Conservation (phyloP, 2,888 invertebrate genomes). For the Loripinus fragilis region DNA sequence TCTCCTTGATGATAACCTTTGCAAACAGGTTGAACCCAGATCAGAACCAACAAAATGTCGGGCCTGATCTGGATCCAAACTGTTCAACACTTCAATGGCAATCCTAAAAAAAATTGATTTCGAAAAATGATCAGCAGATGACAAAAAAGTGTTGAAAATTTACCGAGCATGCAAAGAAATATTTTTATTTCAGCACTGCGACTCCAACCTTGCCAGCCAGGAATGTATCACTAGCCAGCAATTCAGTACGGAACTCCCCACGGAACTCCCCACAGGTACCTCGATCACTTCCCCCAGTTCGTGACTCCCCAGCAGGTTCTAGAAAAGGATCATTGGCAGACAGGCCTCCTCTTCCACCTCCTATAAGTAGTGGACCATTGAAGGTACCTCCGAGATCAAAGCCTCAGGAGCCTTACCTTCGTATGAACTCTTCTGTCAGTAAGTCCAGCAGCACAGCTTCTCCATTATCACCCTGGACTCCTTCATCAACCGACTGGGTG, state of each 20-base stretch:
- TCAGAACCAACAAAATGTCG: too few species aligned
- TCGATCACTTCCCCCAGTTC: slow-evolving; percentile 37
- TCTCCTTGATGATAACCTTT: too few species aligned
- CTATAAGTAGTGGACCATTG: slow-evolving; percentile 32
- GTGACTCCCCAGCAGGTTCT: slow-evolving; percentile 25
- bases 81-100: too few species aligned
- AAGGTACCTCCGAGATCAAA: slow-evolving; percentile 35
- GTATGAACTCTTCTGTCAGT: slow-evolving; percentile 32
- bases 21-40: too few species aligned
- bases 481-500: slow-evolving; percentile 54
- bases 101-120: too few species aligned
- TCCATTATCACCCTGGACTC: slow-evolving; percentile 48
- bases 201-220: slow-evolving; percentile 57
- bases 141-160: too few species aligned
- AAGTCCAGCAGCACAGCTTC: slow-evolving; percentile 31
- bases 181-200: slow-evolving; percentile 32
- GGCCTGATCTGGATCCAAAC: too few species aligned
- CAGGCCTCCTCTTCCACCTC: slow-evolving; percentile 67
- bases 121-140: too few species aligned
- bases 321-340: slow-evolving; percentile 51
- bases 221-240: background rate
- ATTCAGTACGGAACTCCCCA: slow-evolving; percentile 30
- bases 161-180: too few species aligned
- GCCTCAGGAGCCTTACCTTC: slow-evolving; percentile 28
- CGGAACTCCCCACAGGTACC: slow-evolving; percentile 45